These are phyloP conservation scores for Anthophora plumipes DNA, from an alignment of 2,888 invertebrate genomes.

Conservation along the genomic window DNA sequence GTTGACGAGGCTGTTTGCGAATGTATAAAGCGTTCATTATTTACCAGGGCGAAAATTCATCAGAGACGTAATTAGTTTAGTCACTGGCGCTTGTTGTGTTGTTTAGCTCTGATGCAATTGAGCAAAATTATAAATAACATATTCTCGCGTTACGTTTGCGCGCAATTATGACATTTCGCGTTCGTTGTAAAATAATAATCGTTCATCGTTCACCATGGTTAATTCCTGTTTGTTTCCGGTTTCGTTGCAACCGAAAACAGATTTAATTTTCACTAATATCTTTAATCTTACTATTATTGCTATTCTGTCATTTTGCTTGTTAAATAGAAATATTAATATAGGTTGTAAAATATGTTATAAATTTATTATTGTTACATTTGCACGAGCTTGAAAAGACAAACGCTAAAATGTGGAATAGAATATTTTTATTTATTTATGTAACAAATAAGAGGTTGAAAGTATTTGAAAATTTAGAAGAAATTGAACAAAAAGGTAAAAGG, in stretches of 20 bases:
- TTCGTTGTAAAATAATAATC: slow-evolving; percentile 15
- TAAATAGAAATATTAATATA: too few relatives aligned
- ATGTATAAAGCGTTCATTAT: slow-evolving; percentile 16
- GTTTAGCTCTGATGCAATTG: slow-evolving; percentile 4
- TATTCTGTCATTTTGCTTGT: too few relatives aligned
- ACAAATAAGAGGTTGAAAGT: too few relatives aligned
- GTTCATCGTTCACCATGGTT: neutral
- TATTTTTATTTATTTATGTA: too few relatives aligned
- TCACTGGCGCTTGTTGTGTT: neutral
- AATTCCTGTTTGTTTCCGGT: neutral
- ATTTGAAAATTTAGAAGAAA: too few relatives aligned
- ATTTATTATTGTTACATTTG: too few relatives aligned
- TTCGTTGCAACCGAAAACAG: neutral
- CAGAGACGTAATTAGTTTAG: slow-evolving; percentile 20
- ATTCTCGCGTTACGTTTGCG: neutral
- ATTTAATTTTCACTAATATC: too few relatives aligned
- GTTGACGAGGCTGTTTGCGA: neutral
- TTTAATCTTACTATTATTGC: too few relatives aligned
- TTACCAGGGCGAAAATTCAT: slow-evolving; percentile 30
- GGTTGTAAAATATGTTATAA: too few relatives aligned
- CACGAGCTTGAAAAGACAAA: too few relatives aligned
- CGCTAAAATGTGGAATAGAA: too few relatives aligned
- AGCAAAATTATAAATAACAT: slow-evolving; percentile 21
- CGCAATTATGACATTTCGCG: neutral
- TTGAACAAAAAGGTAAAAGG: too few relatives aligned